A percentile compares a stretch with the other conserved stretches of the same genome.
These are phyloP conservation scores for Homarus gammarus DNA, from an alignment of 2,888 invertebrate species.

Conservation along the genomic window DNA sequence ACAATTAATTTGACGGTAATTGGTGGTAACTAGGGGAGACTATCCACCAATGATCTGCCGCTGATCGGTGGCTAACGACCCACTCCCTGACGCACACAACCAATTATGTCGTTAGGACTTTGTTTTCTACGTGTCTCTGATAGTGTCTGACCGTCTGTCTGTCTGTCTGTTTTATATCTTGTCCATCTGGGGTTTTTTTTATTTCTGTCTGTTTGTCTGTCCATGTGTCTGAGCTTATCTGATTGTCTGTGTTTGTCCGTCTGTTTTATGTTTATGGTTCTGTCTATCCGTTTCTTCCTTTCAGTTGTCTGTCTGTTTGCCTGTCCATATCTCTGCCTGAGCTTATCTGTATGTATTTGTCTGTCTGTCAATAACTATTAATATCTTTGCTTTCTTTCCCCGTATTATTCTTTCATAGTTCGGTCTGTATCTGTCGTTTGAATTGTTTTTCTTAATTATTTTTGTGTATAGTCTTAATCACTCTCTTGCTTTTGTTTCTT, in stretches of 20 bases:
- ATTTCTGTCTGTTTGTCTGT: background rate
- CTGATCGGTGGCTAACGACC: background rate
- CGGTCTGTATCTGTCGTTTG: too few relatives aligned
- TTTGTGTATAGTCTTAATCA: too few relatives aligned
- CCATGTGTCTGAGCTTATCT: background rate
- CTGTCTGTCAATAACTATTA: too few relatives aligned
- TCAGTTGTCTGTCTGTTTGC: background rate
- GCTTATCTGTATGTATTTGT: too few relatives aligned
- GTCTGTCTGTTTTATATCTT: background rate
- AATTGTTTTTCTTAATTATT: too few relatives aligned
- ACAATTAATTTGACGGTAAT: background rate
- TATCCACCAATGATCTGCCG: background rate
- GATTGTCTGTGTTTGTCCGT: background rate
- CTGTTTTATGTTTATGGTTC: background rate
- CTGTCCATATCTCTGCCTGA: background rate
- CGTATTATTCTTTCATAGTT: too few relatives aligned
- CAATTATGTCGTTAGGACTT: background rate
- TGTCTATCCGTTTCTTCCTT: too few relatives aligned
- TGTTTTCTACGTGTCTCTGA: background rate
- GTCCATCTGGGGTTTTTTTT: background rate
- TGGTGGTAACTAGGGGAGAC: background rate
- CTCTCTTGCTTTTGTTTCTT: too few relatives aligned
- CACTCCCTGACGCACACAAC: background rate
- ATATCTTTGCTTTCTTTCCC: too few relatives aligned
- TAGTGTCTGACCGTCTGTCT: background rate